phyloP scores from a whole-genome alignment of 2,888 invertebrate species.

The Drosophila anomalipes region DNA sequence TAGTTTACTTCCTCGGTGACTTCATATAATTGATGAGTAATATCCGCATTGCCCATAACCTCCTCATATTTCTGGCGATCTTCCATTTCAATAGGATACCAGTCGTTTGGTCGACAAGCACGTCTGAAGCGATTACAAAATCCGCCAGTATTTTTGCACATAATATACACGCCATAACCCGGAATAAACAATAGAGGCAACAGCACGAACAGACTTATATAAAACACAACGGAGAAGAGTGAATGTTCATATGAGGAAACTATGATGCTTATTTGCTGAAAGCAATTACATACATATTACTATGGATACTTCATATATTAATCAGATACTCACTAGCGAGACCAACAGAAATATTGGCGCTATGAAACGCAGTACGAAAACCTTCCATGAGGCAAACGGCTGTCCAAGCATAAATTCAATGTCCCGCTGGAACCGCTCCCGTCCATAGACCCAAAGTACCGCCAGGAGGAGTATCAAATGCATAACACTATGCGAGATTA shows the following conservation, averaged over 20 bases:
- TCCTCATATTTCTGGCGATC: conserved; percentile 82
- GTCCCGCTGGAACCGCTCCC: conserved; percentile 88
- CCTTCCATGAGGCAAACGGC: conserved; percentile 86
- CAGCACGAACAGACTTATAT: neutral
- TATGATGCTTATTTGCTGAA: conserved; percentile 41
- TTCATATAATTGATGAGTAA: conserved; percentile 80
- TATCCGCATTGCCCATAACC: conserved; percentile 75
- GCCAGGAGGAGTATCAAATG: conserved; percentile 91
- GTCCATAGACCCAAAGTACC: conserved; percentile 93
- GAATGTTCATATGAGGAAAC: too few species aligned
- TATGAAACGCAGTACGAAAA: conserved; percentile 80
- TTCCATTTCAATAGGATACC: conserved; percentile 82
- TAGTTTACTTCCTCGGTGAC: conserved; percentile 69
- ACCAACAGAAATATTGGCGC: conserved; percentile 72
- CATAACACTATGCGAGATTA: conserved; percentile 69
- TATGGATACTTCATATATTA: neutral
- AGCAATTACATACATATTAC: neutral
- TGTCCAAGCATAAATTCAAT: conserved; percentile 91
- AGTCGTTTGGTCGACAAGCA: conserved; percentile 81
- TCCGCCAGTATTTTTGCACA: conserved; percentile 74
- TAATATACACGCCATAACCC: conserved; percentile 71
- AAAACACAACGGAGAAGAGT: neutral
- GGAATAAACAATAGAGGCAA: conserved; percentile 80
- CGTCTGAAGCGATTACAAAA: conserved; percentile 72
- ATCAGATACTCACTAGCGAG: conserved; percentile 57